phyloP scores from a whole-genome alignment of 2,113 vertebrate genomes.

The Myanophis thanlyinensis region DNA sequence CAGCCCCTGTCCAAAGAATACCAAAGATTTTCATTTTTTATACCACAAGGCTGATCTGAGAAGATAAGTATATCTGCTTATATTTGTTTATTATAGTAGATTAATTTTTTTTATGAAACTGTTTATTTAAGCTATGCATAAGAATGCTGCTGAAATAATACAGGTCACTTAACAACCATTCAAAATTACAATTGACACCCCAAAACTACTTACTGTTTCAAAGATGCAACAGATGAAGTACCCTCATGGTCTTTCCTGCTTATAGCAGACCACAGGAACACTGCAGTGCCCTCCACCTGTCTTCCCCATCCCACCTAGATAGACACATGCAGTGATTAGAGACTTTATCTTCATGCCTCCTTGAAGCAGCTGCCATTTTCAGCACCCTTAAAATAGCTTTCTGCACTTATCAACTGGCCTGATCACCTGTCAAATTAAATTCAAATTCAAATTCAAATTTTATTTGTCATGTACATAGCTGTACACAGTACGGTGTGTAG shows the following conservation, averaged over 20 bases:
- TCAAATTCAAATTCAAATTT: too few species aligned
- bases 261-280: neutral
- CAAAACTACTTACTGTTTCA: neutral
- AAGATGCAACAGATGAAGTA: neutral
- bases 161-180: neutral
- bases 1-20: conserved; percentile 22
- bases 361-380: too few species aligned
- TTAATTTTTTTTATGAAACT: conserved; percentile 4
- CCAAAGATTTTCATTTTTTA: neutral
- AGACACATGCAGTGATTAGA: too few species aligned
- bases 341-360: too few species aligned
- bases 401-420: too few species aligned
- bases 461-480: too few species aligned
- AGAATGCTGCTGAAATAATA: neutral
- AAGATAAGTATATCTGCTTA: conserved; percentile 7
- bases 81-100: conserved; percentile 26
- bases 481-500: too few species aligned
- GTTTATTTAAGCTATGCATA: neutral
- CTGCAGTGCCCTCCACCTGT: neutral
- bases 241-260: neutral
- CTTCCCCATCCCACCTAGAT: neutral
- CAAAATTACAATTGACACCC: neutral
- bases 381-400: too few species aligned
- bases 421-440: too few species aligned
- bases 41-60: conserved; percentile 3